Conservation (phyloP, 2,113 vertebrate genomes). For the Rattus rattus region DNA sequence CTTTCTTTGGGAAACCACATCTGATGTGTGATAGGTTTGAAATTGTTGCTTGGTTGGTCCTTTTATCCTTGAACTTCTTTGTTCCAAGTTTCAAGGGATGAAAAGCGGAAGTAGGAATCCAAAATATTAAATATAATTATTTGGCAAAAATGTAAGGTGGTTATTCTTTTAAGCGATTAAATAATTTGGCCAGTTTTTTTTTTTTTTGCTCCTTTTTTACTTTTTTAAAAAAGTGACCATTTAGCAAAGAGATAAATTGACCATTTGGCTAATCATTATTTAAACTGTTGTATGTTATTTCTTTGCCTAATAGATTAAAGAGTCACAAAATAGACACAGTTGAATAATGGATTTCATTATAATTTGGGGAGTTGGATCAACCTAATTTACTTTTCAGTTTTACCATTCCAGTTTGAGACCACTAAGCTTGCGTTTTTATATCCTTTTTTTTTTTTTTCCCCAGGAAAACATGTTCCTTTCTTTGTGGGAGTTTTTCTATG, state of each 20-base stretch:
- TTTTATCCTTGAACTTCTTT: conserved; percentile 15
- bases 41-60: neutral
- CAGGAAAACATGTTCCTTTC: conserved; percentile 90
- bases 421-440: conserved; percentile 66
- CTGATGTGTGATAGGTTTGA: neutral
- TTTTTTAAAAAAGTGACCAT: conserved; percentile 14
- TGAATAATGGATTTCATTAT: neutral
- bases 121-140: neutral
- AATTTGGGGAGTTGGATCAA: conserved; percentile 16
- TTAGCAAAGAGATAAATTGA: neutral
- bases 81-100: neutral
- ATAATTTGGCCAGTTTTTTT: neutral
- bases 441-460: conserved; percentile 32
- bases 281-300: conserved; percentile 26
- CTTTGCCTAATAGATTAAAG: conserved; percentile 11
- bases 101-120: neutral
- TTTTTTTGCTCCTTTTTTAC: neutral
- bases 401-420: conserved; percentile 23
- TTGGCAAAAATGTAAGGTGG: neutral
- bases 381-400: neutral
- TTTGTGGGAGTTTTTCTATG: conserved; percentile 93
- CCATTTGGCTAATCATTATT: neutral
- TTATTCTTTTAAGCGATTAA: neutral
- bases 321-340: conserved; percentile 21
- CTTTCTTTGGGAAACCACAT: neutral